Evolutionary conservation across 2,888 invertebrate species (phyloP), one percentile per base, ranked within the genome.

Genomic region (Thyatira batis): DNA sequence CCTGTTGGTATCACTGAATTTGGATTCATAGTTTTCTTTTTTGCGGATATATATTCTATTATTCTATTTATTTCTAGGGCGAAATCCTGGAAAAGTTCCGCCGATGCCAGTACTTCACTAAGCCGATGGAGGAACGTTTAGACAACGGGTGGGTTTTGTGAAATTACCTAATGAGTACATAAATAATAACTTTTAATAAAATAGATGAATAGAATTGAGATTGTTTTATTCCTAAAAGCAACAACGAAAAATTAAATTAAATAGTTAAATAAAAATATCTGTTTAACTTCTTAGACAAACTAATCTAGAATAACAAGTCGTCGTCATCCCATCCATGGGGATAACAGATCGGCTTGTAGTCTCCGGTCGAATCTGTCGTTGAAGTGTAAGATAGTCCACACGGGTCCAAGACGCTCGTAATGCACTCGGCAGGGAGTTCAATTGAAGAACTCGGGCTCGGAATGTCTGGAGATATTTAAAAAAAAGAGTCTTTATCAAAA

Each of bases 21-120:
- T 23, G 4, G 10, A n/a, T 20, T 21, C 11, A 11, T 23, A 20
- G 1, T 9, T 21, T 30, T 20, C 25, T 11, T 8, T 20, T 17
- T 30, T 17, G 13, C 1, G 6, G 3, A 3, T 25, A 23, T 25
- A 27, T 8, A 0, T 45, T 33, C 1, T 9, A 3, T 54, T 46
- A 23, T 45, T 20, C 25, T 30, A 8, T 33, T 51, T 52, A 20
- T 57, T 78, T 77, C n/a, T 73, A 92, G 92, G 86, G 85, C 5
- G 92, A 92, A 71, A 90, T 92, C 57, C 73, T 92, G 56, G 89
- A 92, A 61, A 92, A 92, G 61, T 92, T 92, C 63, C 78, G 91
- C 52, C 73, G 87, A 64, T 85, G 84, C 58, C 90, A 90, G 60
- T 77, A 85, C 63, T 89, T 92, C 53, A 87, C 91, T 1, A 91